phyloP scores from a whole-genome alignment of 2,888 invertebrate genomes.

The Pherbina coryleti region DNA sequence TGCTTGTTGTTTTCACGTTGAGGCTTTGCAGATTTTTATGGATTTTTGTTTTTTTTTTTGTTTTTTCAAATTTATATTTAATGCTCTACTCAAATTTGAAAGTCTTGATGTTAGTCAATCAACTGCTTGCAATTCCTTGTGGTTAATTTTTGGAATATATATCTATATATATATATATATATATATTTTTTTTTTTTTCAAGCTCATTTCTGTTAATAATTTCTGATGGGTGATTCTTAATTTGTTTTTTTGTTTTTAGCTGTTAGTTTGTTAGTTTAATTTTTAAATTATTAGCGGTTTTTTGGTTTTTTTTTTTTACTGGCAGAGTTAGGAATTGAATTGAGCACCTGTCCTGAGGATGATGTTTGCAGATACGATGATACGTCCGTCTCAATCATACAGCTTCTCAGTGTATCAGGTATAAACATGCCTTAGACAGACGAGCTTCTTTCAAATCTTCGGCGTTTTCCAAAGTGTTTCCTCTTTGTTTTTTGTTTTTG shows the following conservation, averaged over 20 bases:
- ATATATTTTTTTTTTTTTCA: neutral
- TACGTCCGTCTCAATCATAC: conserved; percentile 96
- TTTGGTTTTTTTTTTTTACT: conserved; percentile 48
- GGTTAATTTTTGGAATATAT: too few species aligned
- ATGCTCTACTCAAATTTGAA: neutral
- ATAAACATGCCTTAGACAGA: conserved; percentile 79
- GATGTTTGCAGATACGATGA: conserved; percentile 94
- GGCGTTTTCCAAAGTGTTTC: neutral
- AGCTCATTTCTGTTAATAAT: neutral
- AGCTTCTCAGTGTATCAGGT: conserved; percentile 93
- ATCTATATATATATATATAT: neutral
- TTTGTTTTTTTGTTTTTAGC: conserved; percentile 36
- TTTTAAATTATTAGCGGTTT: conserved; percentile 42
- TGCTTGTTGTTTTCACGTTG: conserved; percentile 18
- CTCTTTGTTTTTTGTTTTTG: neutral
- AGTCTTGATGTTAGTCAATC: conserved; percentile 15
- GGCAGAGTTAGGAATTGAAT: conserved; percentile 52
- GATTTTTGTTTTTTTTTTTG: neutral
- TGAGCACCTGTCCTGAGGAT: conserved; percentile 90
- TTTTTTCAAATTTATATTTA: neutral
- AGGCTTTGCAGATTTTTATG: neutral
- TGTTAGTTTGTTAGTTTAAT: conserved; percentile 42
- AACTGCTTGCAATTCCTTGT: neutral
- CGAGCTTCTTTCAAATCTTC: neutral
- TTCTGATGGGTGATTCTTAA: neutral